Evolutionary conservation across 2,888 invertebrate genomes (phyloP).

Genomic region (Clusia tigrina): DNA sequence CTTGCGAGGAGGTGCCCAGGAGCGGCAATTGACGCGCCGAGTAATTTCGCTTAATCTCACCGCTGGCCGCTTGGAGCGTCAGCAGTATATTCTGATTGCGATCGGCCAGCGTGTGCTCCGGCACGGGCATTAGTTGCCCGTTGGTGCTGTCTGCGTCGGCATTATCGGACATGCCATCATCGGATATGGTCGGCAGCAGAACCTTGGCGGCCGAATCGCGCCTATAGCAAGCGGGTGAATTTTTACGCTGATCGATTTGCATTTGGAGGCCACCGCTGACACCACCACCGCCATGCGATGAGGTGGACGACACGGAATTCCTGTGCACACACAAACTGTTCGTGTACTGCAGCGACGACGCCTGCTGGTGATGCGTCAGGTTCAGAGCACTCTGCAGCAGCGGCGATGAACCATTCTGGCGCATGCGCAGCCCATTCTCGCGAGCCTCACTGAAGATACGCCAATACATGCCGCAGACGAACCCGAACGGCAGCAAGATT

Average conservation of each 20-base stretch:
- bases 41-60: conserved; percentile 62
- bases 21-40: conserved; percentile 61
- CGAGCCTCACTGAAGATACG: conserved; percentile 64
- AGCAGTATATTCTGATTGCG: conserved; percentile 59
- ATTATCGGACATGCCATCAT: conserved; percentile 52
- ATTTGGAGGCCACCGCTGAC: conserved; percentile 60
- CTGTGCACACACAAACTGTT: conserved; percentile 56
- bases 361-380: conserved; percentile 50
- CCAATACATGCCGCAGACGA: conserved; percentile 65
- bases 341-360: conserved; percentile 41
- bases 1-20: conserved; percentile 60
- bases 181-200: conserved; percentile 56
- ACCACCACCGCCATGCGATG: conserved; percentile 56
- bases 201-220: conserved; percentile 60
- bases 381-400: conserved; percentile 63
- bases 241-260: conserved; percentile 57
- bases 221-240: conserved; percentile 51
- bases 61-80: conserved; percentile 61
- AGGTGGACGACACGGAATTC: conserved; percentile 58
- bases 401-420: conserved; percentile 65
- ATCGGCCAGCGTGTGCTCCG: conserved; percentile 44
- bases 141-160: conserved; percentile 40
- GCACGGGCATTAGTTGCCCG: conserved; percentile 44
- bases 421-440: conserved; percentile 63
- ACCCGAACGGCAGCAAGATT: conserved; percentile 62